Conservation (phyloP, 1,140 invertebrate genomes). For the Grapholita molesta region DNA sequence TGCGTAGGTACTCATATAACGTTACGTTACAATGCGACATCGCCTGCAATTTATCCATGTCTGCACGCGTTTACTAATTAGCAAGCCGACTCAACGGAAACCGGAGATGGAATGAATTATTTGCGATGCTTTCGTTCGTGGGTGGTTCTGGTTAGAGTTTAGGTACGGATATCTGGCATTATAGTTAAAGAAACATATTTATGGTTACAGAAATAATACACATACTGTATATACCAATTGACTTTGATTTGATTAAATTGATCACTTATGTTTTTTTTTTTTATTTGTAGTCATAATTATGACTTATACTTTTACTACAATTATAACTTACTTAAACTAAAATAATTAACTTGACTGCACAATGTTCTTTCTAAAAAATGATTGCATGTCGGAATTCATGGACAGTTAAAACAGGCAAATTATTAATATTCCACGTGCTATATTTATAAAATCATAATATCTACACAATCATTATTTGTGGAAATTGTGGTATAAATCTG, state of each 20-base stretch:
- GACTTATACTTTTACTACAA: neutral
- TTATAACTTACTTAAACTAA: neutral
- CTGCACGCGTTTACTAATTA: slow-evolving; percentile 61
- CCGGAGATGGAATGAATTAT: slow-evolving; percentile 59
- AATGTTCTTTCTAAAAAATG: neutral
- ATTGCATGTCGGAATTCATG: neutral
- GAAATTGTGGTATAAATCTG: neutral
- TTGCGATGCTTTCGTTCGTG: slow-evolving; percentile 45
- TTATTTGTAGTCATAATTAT: too few species aligned
- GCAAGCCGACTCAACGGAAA: slow-evolving; percentile 53
- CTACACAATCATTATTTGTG: neutral
- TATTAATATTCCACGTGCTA: neutral
- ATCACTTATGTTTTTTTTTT: too few species aligned
- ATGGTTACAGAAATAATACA: neutral
- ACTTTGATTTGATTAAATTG: too few species aligned
- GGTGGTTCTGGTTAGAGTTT: slow-evolving; percentile 17
- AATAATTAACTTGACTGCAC: neutral
- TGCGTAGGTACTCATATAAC: slow-evolving; percentile 42
- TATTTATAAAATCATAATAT: neutral
- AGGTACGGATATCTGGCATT: neutral
- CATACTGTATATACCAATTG: too few species aligned
- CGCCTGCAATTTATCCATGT: slow-evolving; percentile 66
- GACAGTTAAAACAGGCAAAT: too few species aligned
- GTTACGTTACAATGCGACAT: slow-evolving; percentile 44
- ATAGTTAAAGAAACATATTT: neutral